Conservation (phyloP, 2,797 vertebrate genomes). For the Streptopelia turtur region DNA sequence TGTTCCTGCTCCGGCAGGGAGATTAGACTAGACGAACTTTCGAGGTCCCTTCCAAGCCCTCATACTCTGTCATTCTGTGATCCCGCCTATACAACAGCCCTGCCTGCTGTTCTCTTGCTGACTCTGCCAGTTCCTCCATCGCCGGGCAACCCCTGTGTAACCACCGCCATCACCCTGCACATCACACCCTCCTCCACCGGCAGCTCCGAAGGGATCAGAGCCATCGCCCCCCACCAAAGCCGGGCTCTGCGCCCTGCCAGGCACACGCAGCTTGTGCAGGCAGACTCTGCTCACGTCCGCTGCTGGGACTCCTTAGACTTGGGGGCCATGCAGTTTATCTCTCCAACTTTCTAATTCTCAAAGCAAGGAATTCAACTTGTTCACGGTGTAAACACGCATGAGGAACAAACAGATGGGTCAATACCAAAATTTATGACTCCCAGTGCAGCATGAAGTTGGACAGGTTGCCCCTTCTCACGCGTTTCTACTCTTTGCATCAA, state of each 20-base stretch:
- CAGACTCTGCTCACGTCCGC: not conserved
- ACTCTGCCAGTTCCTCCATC: too few relatives aligned
- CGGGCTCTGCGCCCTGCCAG: not conserved
- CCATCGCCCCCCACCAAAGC: fast-evolving
- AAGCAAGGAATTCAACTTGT: not conserved
- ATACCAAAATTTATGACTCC: not conserved
- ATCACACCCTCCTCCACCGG: fast-evolving
- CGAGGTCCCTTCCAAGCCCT: too few relatives aligned
- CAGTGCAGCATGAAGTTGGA: not conserved
- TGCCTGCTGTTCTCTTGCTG: not conserved
- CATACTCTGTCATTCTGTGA: too few relatives aligned
- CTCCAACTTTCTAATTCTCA: not conserved
- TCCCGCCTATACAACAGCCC: not conserved
- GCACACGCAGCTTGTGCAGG: fast-evolving
- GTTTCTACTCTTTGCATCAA: not conserved
- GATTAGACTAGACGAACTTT: too few relatives aligned
- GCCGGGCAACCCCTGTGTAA: too few relatives aligned
- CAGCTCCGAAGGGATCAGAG: not conserved
- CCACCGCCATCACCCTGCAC: not conserved
- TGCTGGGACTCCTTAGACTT: not conserved
- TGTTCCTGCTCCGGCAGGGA: too few relatives aligned
- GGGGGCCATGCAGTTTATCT: not conserved
- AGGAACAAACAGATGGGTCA: not conserved
- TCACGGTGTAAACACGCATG: not conserved
- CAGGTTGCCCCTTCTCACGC: not conserved